Evolutionary conservation across 2,888 invertebrate species (phyloP), one percentile per base, ranked within the genome.

Genomic region (Clanis bilineata): DNA sequence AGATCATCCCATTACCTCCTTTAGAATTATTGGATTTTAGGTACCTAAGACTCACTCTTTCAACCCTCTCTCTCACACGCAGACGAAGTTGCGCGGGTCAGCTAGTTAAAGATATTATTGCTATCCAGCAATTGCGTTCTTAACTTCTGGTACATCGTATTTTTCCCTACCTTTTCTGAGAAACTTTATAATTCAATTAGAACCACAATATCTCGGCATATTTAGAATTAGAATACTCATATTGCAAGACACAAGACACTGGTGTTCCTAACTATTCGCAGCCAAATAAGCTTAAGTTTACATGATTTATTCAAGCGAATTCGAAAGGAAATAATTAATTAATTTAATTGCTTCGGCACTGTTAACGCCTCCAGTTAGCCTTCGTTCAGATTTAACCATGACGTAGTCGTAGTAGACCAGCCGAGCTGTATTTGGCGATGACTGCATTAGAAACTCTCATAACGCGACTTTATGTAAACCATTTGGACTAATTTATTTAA

Each of bases 291-390:
- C 61, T 57, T 74, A 72, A 69, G 70, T 68, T 45, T 59, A 47
- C 43, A 56, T 76, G 73, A 82, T 82, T 66, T 74, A 80, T 80
- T 77, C 77, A 79, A 78, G 78, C 79, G 71, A 78, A 85, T 88
- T 87, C 74, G 90, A 90, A 90, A 89, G 88, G 88, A 88, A 86
- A 88, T 88, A 86, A 86, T 86, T 87, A 88, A 87, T 87, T 85
- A 79, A 83, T 82, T 84, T 86, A 87, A 88, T 89, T 86, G 84
- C 81, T 80, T 73, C 73, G 81, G 78, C 77, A 80, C 82, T 80
- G 78, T 73, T 78, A 80, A 86, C 90, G 88, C 90, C 90, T 79
- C 85, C 88, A 81, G 83, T 76, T 78, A 87, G 85, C 90, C 91
- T 91, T 90, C 90, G 80, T 72, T 80, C 77, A 79, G 80, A 85